Evolutionary conservation across 1,140 invertebrate species (phyloP), one percentile per base, ranked within the genome.

Genomic region (Matsumurasca onukii): DNA sequence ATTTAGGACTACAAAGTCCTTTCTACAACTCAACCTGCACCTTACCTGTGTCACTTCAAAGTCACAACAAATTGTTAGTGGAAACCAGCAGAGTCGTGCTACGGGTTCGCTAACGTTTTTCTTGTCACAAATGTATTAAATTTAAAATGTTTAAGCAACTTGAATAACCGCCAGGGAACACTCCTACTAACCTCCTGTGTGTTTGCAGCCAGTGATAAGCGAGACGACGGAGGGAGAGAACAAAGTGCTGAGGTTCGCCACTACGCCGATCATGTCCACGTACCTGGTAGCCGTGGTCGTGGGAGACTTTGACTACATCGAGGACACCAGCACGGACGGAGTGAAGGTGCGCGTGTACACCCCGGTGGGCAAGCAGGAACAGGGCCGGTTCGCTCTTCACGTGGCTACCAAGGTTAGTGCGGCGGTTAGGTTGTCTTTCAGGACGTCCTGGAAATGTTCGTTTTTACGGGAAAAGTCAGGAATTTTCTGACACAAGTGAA

Each of bases 181-280:
- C n/a, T n/a, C n/a, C n/a, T n/a, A 39, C 34, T 17, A 39, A 39
- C 17, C 34, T 9, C 17, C 34, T 39, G 34, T 39, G 34, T 39
- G 34, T 17, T 39, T 39, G 34, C 72, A 80, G 86, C 93, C 92
- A 1, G 87, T 92, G 0, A 85, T 85, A 68, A 82, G 82, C 39
- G 85, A 87, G 69, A 77, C 82, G 17, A 69, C 78, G 0, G 71
- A 80, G 55, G 79, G 81, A 72, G 76, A 81, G 1, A 75, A 85
- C n/a, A 85, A 86, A 73, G 80, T 85, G 2, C 81, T 97, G 15
- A 84, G 85, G 57, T 98, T 97, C 79, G 88, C 92, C 71, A 89
- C 84, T 67, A 94, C 95, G 1, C 95, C 96, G 0, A 88, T 95
- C 68, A 99, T 99, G 97, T 97, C 95, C 0, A 98, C 97, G 0